phyloP scores from a whole-genome alignment of 2,888 invertebrate species.

The Leptinotarsa rubiginosa region DNA sequence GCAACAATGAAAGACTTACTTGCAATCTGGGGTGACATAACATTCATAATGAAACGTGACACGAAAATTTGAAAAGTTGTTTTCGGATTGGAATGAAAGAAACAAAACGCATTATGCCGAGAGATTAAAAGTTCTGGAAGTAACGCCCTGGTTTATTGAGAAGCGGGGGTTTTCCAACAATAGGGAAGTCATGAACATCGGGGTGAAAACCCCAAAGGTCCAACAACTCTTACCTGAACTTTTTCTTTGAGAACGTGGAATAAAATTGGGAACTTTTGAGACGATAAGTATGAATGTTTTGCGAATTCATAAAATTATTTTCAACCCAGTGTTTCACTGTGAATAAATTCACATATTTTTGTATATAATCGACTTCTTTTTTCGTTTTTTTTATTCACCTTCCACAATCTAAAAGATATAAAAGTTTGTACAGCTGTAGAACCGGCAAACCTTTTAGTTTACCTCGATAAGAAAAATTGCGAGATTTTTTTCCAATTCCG shows the following conservation, averaged over 20 bases:
- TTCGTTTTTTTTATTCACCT: too few relatives aligned
- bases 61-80: slow-evolving; percentile 28
- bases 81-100: slow-evolving; percentile 18
- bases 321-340: neutral
- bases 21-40: slow-evolving; percentile 26
- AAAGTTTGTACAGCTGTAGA: too few relatives aligned
- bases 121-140: slow-evolving; percentile 18
- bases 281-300: neutral
- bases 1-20: slow-evolving; percentile 29
- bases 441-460: too few relatives aligned
- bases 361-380: too few relatives aligned
- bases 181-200: neutral
- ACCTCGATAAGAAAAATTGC: too few relatives aligned
- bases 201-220: neutral
- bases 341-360: too few relatives aligned
- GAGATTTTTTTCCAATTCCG: too few relatives aligned
- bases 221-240: neutral
- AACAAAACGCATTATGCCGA: slow-evolving; percentile 25
- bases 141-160: neutral
- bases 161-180: neutral
- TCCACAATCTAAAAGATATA: too few relatives aligned
- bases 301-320: neutral
- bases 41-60: slow-evolving; percentile 32
- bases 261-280: neutral
- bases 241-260: neutral